phyloP scores from a whole-genome alignment of 2,797 vertebrate genomes.

The Phalanger gymnotis region DNA sequence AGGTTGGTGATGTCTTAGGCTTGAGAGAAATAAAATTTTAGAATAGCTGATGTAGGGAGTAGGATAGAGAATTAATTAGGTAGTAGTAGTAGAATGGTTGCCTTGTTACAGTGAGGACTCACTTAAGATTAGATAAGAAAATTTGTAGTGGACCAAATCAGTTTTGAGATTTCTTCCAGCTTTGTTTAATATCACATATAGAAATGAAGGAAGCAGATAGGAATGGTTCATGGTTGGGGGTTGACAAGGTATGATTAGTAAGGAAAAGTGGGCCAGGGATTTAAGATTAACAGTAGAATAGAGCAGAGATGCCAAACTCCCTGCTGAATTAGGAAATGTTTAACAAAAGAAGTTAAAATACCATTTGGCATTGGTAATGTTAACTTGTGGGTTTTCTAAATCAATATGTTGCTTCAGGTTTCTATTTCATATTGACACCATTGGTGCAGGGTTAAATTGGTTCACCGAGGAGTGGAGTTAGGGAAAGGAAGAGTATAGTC shows the following conservation, averaged over 20 bases:
- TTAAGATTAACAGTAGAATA: not conserved
- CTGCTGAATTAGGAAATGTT: not conserved
- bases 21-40: not conserved
- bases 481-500: not conserved
- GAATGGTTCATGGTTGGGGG: not conserved
- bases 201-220: not conserved
- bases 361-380: not conserved
- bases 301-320: not conserved
- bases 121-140: not conserved
- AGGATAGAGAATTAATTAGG: not conserved
- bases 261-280: not conserved
- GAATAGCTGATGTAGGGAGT: not conserved
- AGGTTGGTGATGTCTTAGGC: not conserved
- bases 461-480: not conserved
- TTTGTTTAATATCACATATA: not conserved
- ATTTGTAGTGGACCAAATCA: not conserved
- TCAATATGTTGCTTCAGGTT: too few relatives aligned
- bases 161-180: not conserved
- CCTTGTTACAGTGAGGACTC: not conserved
- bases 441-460: not conserved
- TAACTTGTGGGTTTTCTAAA: too few relatives aligned
- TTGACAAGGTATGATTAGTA: not conserved
- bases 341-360: not conserved
- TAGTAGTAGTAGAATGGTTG: not conserved
- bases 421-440: too few relatives aligned